These are phyloP conservation scores for Lophotis ruficrista DNA, from an alignment of 2,113 vertebrate species.

Conservation along the genomic window DNA sequence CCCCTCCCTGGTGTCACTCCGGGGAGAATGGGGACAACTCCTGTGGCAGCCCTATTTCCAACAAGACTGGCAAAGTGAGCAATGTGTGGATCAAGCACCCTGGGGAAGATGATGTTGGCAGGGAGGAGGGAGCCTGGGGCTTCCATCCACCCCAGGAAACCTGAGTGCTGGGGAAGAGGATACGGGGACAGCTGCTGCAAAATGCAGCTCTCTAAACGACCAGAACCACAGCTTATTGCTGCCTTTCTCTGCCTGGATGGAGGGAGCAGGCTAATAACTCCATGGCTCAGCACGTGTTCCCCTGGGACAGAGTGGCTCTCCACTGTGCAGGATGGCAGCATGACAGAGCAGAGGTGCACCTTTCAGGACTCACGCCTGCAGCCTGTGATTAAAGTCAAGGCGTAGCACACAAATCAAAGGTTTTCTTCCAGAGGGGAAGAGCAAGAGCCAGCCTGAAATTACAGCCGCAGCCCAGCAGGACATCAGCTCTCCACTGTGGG, in stretches of 20 bases:
- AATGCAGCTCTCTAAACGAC: not conserved
- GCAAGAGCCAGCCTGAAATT: not conserved
- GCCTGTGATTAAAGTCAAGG: not conserved
- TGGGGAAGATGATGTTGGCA: not conserved
- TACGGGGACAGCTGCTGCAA: not conserved
- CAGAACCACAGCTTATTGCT: not conserved
- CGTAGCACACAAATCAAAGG: not conserved
- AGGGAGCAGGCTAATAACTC: not conserved
- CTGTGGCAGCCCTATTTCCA: not conserved
- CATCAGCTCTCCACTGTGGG: not conserved
- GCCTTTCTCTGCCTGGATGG: not conserved
- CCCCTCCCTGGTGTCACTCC: not conserved
- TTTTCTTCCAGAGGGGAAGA: not conserved
- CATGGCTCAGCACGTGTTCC: not conserved
- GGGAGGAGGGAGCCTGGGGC: not conserved
- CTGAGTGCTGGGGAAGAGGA: not conserved
- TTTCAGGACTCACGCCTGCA: not conserved
- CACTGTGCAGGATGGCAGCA: not conserved
- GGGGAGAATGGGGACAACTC: not conserved
- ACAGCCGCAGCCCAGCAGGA: not conserved
- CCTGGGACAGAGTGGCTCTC: not conserved
- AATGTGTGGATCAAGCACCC: not conserved
- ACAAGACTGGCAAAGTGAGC: not conserved
- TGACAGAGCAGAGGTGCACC: not conserved
- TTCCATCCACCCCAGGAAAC: not conserved